Evolutionary conservation across 2,797 vertebrate genomes (phyloP).

Genomic region (Coregonus ussuriensis): DNA sequence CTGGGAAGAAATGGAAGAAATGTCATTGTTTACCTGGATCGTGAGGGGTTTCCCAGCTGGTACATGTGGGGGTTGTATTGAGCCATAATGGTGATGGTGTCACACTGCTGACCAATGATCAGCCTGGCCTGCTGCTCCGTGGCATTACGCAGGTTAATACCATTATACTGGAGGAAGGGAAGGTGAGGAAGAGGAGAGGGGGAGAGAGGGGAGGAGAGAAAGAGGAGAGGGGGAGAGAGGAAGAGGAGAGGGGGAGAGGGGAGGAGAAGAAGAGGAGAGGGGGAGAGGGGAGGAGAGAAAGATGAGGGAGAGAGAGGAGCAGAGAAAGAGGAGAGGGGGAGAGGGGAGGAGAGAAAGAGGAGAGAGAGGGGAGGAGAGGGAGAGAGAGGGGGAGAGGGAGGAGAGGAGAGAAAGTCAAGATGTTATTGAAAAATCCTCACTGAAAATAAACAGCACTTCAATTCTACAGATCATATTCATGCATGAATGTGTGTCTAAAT

Average conservation of each 20-base stretch:
- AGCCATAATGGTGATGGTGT: conserved; percentile 96
- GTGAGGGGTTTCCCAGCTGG: conserved; percentile 94
- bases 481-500: not conserved
- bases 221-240: too few species aligned
- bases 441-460: not conserved
- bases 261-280: not conserved
- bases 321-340: too few species aligned
- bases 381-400: not conserved
- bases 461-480: not conserved
- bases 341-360: not conserved
- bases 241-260: too few species aligned
- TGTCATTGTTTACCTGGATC: conserved; percentile 83
- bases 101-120: conserved; percentile 96
- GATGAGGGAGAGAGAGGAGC: not conserved
- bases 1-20: not conserved
- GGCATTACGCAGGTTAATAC: conserved; percentile 95
- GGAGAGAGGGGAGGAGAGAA: too few species aligned
- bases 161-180: conserved; percentile 84
- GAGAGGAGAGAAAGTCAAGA: not conserved
- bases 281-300: not conserved
- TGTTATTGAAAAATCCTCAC: too few species aligned
- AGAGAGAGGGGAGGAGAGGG: not conserved
- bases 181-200: not conserved
- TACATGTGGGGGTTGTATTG: conserved; percentile 99
- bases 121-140: conserved; percentile 97